Evolutionary conservation across 2,113 vertebrate species (phyloP), one percentile per base, ranked within the genome.

Genomic region (Calypte anna): DNA sequence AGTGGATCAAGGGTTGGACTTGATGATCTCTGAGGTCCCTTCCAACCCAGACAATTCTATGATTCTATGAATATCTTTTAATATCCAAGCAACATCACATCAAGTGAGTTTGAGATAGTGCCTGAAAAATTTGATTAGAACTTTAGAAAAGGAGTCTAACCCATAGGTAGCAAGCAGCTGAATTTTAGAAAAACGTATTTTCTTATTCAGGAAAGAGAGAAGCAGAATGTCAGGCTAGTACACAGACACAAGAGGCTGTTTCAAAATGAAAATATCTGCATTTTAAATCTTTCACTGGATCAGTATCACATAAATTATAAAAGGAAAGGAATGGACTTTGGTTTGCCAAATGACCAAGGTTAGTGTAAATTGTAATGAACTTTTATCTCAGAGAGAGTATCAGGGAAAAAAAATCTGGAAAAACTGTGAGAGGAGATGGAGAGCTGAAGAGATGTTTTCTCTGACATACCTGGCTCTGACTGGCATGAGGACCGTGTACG

Each of bases 401-500:
- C 24, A 58, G 5, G 12, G 17, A 66, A 64, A 51, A 91, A 10
- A 84, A 61, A 27, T n/a, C 74, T 66, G 64, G 12, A 78, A 66
- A 70, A 77, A 38, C 21, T 50, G 40, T 17, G 44, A 27, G 27
- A 92, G 18, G 33, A 66, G 25, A 54, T 30, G 61, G 63, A 81
- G 79, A 83, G 28, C 64, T 21, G 63, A 33, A 19, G 77, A 69
- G 14, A 9, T n/a, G 8, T 50, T 85, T 77, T 20, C 25, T 77
- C 43, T 27, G 38, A 33, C 24, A 62, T 10, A 59, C 30, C 55
- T 82, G 20, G 17, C 61, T 85, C 40, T 2, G 6, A 14, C 44
- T 64, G 55, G 18, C 48, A 5, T 6, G 5, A 2, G 7, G 18
- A 24, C 15, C 59, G 14, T 0, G 0, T 11, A 8, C 2, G 23